phyloP scores from a whole-genome alignment of 1,140 invertebrate species.

The Pteromalus puparum region DNA sequence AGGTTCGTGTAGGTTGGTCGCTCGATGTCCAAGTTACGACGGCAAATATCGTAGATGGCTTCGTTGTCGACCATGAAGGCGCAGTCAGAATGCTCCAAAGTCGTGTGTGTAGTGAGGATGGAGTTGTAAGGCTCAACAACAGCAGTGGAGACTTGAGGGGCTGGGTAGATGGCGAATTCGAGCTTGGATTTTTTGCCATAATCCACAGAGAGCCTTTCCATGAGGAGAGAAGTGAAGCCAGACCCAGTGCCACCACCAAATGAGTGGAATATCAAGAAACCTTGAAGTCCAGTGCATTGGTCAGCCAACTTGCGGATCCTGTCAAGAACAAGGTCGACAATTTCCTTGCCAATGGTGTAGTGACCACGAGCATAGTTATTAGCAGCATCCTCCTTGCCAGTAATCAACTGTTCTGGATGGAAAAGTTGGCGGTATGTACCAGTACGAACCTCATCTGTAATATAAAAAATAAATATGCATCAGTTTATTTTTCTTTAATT shows the following conservation, averaged over 20 bases:
- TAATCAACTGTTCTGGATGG: slow-evolving; percentile 80
- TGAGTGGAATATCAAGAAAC: slow-evolving; percentile 84
- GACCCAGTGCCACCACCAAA: slow-evolving; percentile 85
- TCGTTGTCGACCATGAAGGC: slow-evolving; percentile 85
- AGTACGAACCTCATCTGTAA: slow-evolving; percentile 74
- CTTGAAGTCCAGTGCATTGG: slow-evolving; percentile 79
- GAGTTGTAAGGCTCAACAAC: slow-evolving; percentile 84
- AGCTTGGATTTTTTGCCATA: slow-evolving; percentile 82
- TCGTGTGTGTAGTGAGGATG: slow-evolving; percentile 78
- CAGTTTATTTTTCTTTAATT: background rate
- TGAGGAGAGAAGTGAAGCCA: slow-evolving; percentile 81
- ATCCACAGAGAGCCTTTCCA: slow-evolving; percentile 82
- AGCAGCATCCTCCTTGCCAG: slow-evolving; percentile 66
- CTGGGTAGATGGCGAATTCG: slow-evolving; percentile 83
- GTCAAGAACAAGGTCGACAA: slow-evolving; percentile 80
- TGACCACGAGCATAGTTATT: slow-evolving; percentile 54
- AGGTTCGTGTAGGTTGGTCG: slow-evolving; percentile 81
- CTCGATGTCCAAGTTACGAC: slow-evolving; percentile 78
- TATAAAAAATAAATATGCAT: slow-evolving; percentile 41
- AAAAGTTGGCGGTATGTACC: slow-evolving; percentile 78
- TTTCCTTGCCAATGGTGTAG: slow-evolving; percentile 84
- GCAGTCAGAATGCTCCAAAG: slow-evolving; percentile 81
- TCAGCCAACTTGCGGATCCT: slow-evolving; percentile 77
- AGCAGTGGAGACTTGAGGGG: slow-evolving; percentile 84
- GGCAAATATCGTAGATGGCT: slow-evolving; percentile 84